Base-by-base conservation (phyloP, 2,113 vertebrate species). In the Condylura cristata region DNA sequence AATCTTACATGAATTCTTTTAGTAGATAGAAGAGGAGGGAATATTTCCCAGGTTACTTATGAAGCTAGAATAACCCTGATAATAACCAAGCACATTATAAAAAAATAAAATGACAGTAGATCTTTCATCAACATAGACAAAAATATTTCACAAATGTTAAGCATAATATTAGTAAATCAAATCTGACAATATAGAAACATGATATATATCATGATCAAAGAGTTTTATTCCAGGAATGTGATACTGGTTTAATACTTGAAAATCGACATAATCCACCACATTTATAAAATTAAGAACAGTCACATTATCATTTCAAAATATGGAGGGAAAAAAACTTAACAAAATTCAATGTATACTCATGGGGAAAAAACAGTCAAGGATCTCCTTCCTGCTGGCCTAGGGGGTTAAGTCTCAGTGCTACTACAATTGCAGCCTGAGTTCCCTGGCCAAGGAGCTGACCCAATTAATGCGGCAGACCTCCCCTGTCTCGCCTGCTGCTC, bases 271-370 rank as follows among this genome's bases (percentile, higher is more conserved):
- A 58, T 41, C 74, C 48, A 48, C 20, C 34, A 85, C 6, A 66
- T 80, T 84, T 80, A 85, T 63, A 86, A 72, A 92, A 74, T 80
- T 80, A 80, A 92, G 44, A 74, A 84, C 24, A 71, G 22, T 39
- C 14, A 46, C 39, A 79, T 6, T 30, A 85, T 65, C 28, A 30
- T 60, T 71, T 74, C 48, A 28, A 60, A 32, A 79, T 39, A 79
- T 30, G 22, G 22, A 89, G 44, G 51, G 66, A 66, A 84, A 22
- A 48, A 14, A 53, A 72, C 20, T 56, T 53, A 71, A 74, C 14
- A 63, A 78, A 63, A 80, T 44, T 51, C 32, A 75, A 65, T 20
- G 44, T 56, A 5, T 13, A 13, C 32, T 87, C n/a, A 71, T 76
- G n/a, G 17, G 85, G 44, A 79, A 51, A 68, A 48, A 48, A 48